Evolutionary conservation across 1,140 invertebrate genomes (phyloP).

Genomic region (Plutomurus gul): DNA sequence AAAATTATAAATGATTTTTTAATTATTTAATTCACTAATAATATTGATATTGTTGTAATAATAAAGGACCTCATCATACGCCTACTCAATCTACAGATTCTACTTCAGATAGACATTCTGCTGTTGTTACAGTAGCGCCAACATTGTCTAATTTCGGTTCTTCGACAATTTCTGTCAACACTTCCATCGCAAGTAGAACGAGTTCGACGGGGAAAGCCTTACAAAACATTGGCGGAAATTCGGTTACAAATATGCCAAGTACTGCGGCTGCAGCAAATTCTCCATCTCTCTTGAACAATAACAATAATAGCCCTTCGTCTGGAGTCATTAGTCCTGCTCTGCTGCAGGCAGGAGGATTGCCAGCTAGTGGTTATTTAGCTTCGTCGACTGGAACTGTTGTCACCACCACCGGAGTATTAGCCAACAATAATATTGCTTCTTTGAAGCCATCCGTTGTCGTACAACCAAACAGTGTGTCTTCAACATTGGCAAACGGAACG

Average conservation of each 20-base stretch:
- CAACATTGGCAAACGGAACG: background rate
- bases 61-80: too few species aligned
- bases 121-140: too few species aligned
- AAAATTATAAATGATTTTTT: too few species aligned
- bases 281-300: slow-evolving; percentile 5
- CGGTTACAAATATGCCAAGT: slow-evolving; percentile 21
- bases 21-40: too few species aligned
- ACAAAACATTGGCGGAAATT: background rate
- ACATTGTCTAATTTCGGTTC: too few species aligned
- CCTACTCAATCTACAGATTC: too few species aligned
- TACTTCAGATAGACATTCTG: too few species aligned
- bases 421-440: background rate
- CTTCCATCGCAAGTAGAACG: background rate
- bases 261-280: background rate
- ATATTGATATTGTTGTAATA: too few species aligned
- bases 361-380: slow-evolving; percentile 15
- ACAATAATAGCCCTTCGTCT: slow-evolving; percentile 10
- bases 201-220: background rate
- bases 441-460: background rate
- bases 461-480: background rate
- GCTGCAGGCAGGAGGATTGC: background rate
- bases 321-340: slow-evolving; percentile 4
- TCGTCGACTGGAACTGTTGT: background rate
- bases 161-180: background rate
- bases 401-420: background rate